Evolutionary conservation across 1,140 invertebrate species (phyloP).

Genomic region (Procambarus clarkii): DNA sequence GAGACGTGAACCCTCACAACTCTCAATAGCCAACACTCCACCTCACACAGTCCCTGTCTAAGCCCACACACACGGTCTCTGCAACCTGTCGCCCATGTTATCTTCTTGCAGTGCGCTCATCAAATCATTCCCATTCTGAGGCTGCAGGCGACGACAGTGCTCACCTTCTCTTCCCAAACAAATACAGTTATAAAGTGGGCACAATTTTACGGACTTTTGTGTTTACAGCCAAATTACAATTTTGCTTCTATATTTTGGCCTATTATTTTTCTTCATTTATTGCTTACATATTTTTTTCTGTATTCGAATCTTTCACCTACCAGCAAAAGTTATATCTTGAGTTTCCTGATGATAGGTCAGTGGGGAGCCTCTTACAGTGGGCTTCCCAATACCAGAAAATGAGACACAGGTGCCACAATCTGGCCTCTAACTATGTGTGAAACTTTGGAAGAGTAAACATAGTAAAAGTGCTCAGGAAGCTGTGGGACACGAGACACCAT

Average conservation of each 20-base stretch:
- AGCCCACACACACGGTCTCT: not conserved
- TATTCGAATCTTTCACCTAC: not conserved
- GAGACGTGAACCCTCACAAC: not conserved
- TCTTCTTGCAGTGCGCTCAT: not conserved
- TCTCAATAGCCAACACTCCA: not conserved
- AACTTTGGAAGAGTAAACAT: not conserved
- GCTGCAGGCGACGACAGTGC: not conserved
- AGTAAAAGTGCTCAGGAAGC: not conserved
- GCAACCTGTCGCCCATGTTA: not conserved
- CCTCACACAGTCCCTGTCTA: not conserved
- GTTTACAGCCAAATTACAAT: not conserved
- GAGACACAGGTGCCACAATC: not conserved
- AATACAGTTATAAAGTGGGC: not conserved
- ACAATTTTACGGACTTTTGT: not conserved
- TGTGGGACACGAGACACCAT: not conserved
- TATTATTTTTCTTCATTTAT: not conserved
- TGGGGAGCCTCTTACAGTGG: not conserved
- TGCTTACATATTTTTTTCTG: not conserved
- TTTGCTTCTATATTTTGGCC: too few species aligned
- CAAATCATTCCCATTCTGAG: not conserved
- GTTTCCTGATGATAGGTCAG: not conserved
- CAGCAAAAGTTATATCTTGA: not conserved
- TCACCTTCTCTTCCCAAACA: not conserved
- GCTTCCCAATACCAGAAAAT: not conserved
- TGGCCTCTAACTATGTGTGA: not conserved